Evolutionary conservation across 2,888 invertebrate genomes (phyloP), one percentile per base, ranked within the genome.

Genomic region (Protula sp.): DNA sequence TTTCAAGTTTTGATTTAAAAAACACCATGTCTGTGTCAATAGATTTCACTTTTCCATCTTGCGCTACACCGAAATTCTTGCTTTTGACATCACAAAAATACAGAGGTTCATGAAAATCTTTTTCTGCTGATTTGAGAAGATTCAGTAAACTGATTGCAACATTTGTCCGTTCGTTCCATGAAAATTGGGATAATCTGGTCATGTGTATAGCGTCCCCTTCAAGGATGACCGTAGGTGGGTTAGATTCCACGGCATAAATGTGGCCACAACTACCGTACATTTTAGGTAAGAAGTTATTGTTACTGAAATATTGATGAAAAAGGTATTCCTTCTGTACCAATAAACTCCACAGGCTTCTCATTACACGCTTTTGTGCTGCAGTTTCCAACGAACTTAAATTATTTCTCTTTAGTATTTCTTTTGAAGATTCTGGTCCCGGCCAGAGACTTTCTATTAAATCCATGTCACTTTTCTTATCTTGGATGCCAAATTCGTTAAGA

Each of bases 1-100:
- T 19, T 19, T 14, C 55, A 56, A 79, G 59, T 19, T 68, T 80
- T 4, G 84, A 83, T 57, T 82, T 81, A 22, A 87, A 86, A 70
- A 86, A 85, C 2, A 87, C 86, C 1, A 85, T 84, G 69, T 87
- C 87, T 27, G 87, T 78, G 77, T 88, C 87, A 30, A 88, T 78
- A 65, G 87, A 85, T 77, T 87, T 76, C 9, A 79, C 67, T 3
- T 64, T 60, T 22, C 72, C 72, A 50, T 74, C 69, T 1, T 57
- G 58, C 45, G 84, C 82, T 0, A 86, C 72, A 0, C 88, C 88
- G 77, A 89, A 88, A 73, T 88, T 87, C 62, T 85, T 84, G 62
- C 86, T 80, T 77, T 88, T 87, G 0, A 88, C 82, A 80, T 88
- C 87, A 77, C 89, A 89, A 27, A 89, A 78, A 71, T 87, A 84